Base-by-base conservation (phyloP, 2,888 invertebrate genomes). In the Sminthurinus aureus region DNA sequence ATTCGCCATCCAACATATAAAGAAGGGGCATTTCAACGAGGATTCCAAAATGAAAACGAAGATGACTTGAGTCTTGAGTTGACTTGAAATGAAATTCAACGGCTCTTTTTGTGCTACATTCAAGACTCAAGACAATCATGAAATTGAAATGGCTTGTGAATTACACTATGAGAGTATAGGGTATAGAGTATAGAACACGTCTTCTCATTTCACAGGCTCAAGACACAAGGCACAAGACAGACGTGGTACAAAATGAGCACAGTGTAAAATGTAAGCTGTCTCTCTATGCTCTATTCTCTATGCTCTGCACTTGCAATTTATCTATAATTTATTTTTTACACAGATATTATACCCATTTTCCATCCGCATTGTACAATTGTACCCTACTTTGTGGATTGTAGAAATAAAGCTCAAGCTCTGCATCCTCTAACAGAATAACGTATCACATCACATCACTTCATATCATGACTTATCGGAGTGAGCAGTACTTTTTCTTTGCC, bases 81-180 rank as follows among this genome's bases (percentile, higher is more conserved):
- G 13, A 12, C 38, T 58, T 51, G n/a, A 75, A 75, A 76, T 76
- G 20, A 58, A 76, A 76, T 76, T 76, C 76, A 76, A 20, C 76
- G 52, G 22, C 1, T 20, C 38, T 76, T n/a, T 20, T 20, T 76
- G 75, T 58, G 2, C 18, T 9, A 58, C 9, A 58, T 58, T 6
- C 0, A 15, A 58, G 38, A 38, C 38, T 4, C 38, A 6, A 38
- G 1, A 38, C 3, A 38, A 38, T 38, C 38, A 38, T 1, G 38
- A n/a, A n/a, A n/a, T n/a, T n/a, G n/a, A n/a, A n/a, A 1, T 38
- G 38, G 6, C 38, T 38, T 38, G 38, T 38, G 38, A 38, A 38
- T 38, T 38, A 38, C 3, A 6, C 38, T 38, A 38, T 38, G 38
- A 38, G 38, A 38, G 38, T n/a, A n/a, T n/a, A n/a, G n/a, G n/a